These are phyloP conservation scores for Sula dactylatra DNA, from an alignment of 2,113 vertebrate genomes.

Conservation along the genomic window DNA sequence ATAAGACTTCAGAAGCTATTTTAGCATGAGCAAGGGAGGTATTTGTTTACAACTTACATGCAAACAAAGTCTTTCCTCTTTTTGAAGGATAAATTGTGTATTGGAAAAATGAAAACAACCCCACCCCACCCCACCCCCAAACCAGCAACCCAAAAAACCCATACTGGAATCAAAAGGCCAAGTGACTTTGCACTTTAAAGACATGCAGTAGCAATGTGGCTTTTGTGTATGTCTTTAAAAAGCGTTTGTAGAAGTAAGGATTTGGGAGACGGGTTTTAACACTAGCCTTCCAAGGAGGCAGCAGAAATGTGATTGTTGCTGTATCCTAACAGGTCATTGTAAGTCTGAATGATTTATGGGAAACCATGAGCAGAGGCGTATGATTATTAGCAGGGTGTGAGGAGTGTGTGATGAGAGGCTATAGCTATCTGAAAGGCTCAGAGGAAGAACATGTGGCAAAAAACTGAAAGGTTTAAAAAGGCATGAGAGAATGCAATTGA, in stretches of 20 bases:
- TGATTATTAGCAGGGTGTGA: not conserved
- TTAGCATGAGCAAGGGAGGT: not conserved
- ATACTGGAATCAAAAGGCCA: not conserved
- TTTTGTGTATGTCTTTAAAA: not conserved
- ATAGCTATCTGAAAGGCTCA: not conserved
- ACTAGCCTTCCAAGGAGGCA: not conserved
- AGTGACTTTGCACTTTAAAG: not conserved
- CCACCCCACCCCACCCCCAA: too few species aligned
- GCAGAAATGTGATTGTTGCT: not conserved
- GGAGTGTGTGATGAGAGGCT: not conserved
- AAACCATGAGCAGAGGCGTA: not conserved
- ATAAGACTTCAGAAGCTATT: not conserved
- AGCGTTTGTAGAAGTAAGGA: not conserved
- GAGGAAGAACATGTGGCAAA: not conserved
- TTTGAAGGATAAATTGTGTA: not conserved
- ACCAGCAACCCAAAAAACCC: not conserved
- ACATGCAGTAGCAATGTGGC: not conserved
- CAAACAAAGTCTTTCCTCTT: not conserved
- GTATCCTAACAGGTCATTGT: too few species aligned
- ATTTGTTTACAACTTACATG: not conserved
- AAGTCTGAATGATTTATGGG: not conserved
- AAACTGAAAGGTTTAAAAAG: not conserved
- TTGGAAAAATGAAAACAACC: not conserved
- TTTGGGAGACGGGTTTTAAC: not conserved
- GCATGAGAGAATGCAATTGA: not conserved